phyloP scores from a whole-genome alignment of 2,797 vertebrate species.

The Hydrophis major region DNA sequence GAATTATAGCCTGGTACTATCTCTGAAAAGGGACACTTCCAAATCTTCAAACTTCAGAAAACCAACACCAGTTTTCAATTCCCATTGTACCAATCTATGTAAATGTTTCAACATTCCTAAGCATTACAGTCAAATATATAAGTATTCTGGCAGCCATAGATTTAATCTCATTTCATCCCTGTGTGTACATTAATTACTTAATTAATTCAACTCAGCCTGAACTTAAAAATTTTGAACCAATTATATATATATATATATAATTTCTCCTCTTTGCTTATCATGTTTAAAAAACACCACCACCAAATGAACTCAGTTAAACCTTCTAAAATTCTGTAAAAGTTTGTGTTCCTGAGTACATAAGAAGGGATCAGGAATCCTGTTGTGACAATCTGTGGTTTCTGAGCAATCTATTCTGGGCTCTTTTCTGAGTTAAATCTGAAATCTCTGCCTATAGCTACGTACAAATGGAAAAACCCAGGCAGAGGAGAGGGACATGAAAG shows the following conservation, averaged over 20 bases:
- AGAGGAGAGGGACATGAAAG: constrained; percentile 20
- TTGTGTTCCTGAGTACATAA: constrained; percentile 1
- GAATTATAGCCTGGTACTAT: not conserved
- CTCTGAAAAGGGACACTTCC: not conserved
- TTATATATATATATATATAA: constrained; percentile 7
- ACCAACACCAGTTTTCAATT: not conserved
- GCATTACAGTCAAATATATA: not conserved
- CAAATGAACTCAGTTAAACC: not conserved
- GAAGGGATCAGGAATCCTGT: constrained; percentile 8
- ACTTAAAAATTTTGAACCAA: not conserved
- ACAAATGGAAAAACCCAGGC: constrained; percentile 36
- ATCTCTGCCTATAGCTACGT: constrained; percentile 29
- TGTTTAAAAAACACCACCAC: not conserved
- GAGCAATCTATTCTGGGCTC: constrained; percentile 7
- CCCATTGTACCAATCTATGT: not conserved
- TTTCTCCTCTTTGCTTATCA: not conserved
- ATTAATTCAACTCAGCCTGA: not conserved
- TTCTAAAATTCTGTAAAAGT: not conserved
- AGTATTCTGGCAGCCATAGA: not conserved
- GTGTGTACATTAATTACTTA: not conserved
- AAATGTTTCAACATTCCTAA: not conserved
- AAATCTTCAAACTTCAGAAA: not conserved
- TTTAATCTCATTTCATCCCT: not conserved
- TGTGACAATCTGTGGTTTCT: constrained; percentile 6
- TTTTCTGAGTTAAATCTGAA: constrained; percentile 22